phyloP scores from a whole-genome alignment of 2,797 vertebrate genomes.

The Malacoraja senta region DNA sequence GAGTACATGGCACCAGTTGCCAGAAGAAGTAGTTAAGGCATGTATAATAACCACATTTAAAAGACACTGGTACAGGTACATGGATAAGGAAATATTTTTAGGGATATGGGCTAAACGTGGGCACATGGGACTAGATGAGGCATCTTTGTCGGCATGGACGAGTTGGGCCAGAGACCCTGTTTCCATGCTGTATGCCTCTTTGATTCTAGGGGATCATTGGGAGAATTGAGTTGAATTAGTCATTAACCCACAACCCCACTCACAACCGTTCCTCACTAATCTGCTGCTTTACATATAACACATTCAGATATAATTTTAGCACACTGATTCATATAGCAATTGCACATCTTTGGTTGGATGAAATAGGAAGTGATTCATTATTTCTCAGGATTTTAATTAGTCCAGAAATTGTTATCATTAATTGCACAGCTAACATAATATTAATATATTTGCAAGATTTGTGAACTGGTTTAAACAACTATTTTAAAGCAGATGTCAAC shows the following conservation, averaged over 20 bases:
- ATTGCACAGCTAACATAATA: background rate
- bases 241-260: background rate
- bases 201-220: background rate
- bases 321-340: background rate
- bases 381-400: conserved; percentile 7
- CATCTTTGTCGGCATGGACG: too few species aligned
- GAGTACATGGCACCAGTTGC: too few species aligned
- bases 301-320: background rate
- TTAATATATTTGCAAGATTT: background rate
- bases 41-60: too few species aligned
- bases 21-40: too few species aligned
- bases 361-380: background rate
- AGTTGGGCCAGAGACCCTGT: too few species aligned
- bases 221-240: background rate
- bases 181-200: too few species aligned
- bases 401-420: background rate
- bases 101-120: too few species aligned
- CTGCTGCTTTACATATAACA: background rate
- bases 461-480: background rate
- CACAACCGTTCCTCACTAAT: too few species aligned
- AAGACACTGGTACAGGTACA: too few species aligned
- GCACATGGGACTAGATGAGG: too few species aligned
- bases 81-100: too few species aligned
- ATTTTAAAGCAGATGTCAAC: background rate
- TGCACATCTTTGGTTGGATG: too few species aligned